Evolutionary conservation across 1,140 invertebrate species (phyloP), one percentile per base, ranked within the genome.

Genomic region (Saccostrea glomerata): DNA sequence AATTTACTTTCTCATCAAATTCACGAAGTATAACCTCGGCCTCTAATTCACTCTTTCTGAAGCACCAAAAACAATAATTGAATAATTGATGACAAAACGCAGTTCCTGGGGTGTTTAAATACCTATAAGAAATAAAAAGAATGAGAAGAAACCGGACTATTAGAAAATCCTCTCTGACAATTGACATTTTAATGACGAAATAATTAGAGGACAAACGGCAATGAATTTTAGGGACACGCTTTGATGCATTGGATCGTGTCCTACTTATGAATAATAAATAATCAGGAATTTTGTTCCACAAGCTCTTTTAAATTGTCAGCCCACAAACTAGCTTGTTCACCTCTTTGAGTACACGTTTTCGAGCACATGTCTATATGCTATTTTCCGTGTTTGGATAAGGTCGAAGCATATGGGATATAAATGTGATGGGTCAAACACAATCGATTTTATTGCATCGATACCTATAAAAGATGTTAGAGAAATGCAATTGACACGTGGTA

Each of bases 51-150:
- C 25, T 77, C 70, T 30, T 30, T 11, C 25, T 36, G 70, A 77
- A 25, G 15, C 15, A 36, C 30, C 11, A 25, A 77, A 77, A 25
- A 77, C 23, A 77, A 77, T 77, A 77, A 77, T 77, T 77, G 70
- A 77, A 77, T 77, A 30, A 77, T 77, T 77, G 70, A 77, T 77
- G 25, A 30, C 25, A 77, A 77, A 77, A 77, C 70, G 30, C 70
- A 25, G 23, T 77, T 77, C 30, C 13, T 36, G 25, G 30, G 30
- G 70, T 77, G 70, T 30, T 77, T 77, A 77, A 77, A 77, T 13
- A 25, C 70, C 70, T 30, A 77, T 77, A 77, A 2, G 47, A 47
- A 47, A 47, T 47, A 9, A 47, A 77, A 36, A 25, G 15, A 77
- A 13, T 77, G 70, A 77, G 30, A 77, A 77, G 23, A 30, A 77